Evolutionary conservation across 2,888 invertebrate genomes (phyloP).

Genomic region (Matsumyia berberina): DNA sequence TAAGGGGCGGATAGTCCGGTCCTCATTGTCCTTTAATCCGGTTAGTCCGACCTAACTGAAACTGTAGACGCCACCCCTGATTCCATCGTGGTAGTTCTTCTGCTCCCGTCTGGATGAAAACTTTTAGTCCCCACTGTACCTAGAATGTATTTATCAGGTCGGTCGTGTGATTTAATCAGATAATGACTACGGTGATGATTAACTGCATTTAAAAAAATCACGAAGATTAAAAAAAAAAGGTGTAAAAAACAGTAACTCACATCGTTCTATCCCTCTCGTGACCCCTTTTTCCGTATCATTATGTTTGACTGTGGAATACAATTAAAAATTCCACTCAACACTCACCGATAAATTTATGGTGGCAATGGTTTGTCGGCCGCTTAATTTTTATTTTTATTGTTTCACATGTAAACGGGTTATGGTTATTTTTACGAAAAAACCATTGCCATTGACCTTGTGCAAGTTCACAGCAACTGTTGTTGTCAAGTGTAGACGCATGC

Average conservation of each 20-base stretch:
- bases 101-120: no score
- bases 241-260: not conserved
- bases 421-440: constrained; percentile 16
- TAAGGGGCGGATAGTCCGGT: no score
- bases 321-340: constrained; percentile 51
- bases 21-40: no score
- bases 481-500: not conserved
- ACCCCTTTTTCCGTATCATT: no score
- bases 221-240: no score
- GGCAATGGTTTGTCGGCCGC: constrained; percentile 9
- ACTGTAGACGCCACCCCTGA: no score
- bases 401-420: constrained; percentile 59
- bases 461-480: constrained; percentile 58
- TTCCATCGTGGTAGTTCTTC: no score
- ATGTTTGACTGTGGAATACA: constrained; percentile 16
- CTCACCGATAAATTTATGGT: constrained; percentile 26
- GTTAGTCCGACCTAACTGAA: no score
- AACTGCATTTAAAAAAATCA: constrained; percentile 11
- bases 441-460: constrained; percentile 67
- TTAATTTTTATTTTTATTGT: constrained; percentile 28
- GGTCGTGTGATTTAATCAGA: constrained; percentile 18
- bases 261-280: not conserved
- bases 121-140: not conserved
- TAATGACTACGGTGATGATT: constrained; percentile 32
- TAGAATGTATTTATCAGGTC: not conserved